phyloP scores from a whole-genome alignment of 2,888 invertebrate species.

The Apoda limacodes region DNA sequence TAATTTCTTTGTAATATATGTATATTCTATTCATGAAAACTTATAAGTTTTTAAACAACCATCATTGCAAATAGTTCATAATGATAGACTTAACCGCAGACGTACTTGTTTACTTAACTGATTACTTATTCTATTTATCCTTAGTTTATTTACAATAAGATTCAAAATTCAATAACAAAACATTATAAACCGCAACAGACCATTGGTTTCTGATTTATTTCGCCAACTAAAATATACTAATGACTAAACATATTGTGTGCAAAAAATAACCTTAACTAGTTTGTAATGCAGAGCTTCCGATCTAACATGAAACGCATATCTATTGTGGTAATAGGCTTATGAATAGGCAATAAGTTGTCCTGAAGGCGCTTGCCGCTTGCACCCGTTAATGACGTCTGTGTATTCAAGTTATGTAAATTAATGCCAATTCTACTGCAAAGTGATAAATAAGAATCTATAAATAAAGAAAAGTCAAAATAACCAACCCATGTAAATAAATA shows the following conservation, averaged over 20 bases:
- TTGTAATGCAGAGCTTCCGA: slow-evolving; percentile 3
- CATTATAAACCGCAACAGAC: slow-evolving; percentile 22
- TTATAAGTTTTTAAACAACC: slow-evolving; percentile 29
- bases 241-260: too few species aligned
- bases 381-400: slow-evolving; percentile 49
- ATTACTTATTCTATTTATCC: too few species aligned
- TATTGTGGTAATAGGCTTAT: slow-evolving; percentile 24
- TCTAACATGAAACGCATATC: not conserved
- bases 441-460: slow-evolving; percentile 21
- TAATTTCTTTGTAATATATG: too few species aligned
- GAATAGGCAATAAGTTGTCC: slow-evolving; percentile 53
- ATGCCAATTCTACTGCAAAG: slow-evolving; percentile 40
- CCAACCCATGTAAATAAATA: too few species aligned
- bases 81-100: slow-evolving; percentile 36
- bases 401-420: slow-evolving; percentile 46
- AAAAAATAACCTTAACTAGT: slow-evolving; percentile 6
- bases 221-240: too few species aligned
- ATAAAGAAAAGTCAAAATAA: too few species aligned
- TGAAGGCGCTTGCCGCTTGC: slow-evolving; percentile 43
- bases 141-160: not conserved
- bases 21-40: slow-evolving; percentile 38
- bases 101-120: too few species aligned
- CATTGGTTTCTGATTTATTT: too few species aligned
- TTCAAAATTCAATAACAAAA: slow-evolving; percentile 10
- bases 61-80: slow-evolving; percentile 38